Conservation (phyloP, 2,113 vertebrate genomes). For the Platysteira castanea region DNA sequence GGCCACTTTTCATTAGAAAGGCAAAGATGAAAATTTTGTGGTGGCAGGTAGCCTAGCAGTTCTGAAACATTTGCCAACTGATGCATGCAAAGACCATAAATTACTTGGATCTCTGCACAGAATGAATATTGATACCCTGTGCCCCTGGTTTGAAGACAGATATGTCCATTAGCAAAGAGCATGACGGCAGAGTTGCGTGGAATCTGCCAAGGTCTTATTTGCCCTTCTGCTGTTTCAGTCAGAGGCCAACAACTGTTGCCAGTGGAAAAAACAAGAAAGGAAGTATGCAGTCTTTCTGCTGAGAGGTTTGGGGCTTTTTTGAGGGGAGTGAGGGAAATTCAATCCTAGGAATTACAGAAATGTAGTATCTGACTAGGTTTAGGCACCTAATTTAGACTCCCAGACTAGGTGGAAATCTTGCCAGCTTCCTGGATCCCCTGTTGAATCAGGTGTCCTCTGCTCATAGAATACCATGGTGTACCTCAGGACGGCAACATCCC, state of each 20-base stretch:
- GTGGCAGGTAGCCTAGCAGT: not conserved
- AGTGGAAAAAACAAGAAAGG: not conserved
- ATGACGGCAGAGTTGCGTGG: not conserved
- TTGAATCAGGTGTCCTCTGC: not conserved
- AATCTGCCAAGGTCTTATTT: not conserved
- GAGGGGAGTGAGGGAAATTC: not conserved
- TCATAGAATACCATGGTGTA: accelerated
- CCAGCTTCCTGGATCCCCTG: not conserved
- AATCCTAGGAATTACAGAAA: not conserved
- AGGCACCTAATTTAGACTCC: not conserved
- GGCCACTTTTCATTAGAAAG: not conserved
- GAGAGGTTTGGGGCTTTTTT: accelerated
- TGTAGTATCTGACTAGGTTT: not conserved
- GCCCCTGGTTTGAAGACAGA: not conserved
- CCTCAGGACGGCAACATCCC: not conserved
- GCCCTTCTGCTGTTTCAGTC: not conserved
- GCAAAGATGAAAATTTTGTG: not conserved
- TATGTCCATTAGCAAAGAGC: not conserved
- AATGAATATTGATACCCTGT: not conserved
- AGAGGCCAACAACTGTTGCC: not conserved
- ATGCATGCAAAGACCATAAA: not conserved
- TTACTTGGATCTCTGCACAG: not conserved
- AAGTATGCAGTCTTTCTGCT: not conserved
- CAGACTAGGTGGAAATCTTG: accelerated
- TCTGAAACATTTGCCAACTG: not conserved